Base-by-base conservation (phyloP, 2,113 vertebrate species). In the Carassius carassius region DNA sequence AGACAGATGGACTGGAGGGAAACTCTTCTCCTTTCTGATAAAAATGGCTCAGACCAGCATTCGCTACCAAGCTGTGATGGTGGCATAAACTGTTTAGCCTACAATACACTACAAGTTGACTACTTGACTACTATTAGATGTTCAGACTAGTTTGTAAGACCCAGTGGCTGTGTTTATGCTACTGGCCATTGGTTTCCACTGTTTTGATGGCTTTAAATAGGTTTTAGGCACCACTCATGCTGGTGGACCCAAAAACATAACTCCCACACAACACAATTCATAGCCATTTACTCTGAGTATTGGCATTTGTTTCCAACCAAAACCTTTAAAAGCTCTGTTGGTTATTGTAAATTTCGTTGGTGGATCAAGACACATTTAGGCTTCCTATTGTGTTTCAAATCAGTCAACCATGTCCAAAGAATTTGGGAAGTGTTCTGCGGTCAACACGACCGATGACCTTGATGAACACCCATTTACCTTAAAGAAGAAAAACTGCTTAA, bases 1-100 rank as follows among this genome's bases (percentile, higher is more conserved):
- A 75, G 44, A 75, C 47, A 54, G n/a, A 75, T 75, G 73, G 47
- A 75, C n/a, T 47, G 23, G n/a, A 25, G 23, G 47, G 47, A 75
- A 75, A 75, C n/a, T 44, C 21, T 44, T 73, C 37, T 23, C 21
- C 35, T 41, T 47, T 73, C 11, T 44, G 37, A 37, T 37, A 37
- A 44, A 73, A 73, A 73, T 2, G 12, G 41, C 37, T 73, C 37
- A n/a, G 70, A 47, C 11, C 70, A 47, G 37, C 37, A 7, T n/a
- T 47, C 8, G 41, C 70, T 3, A 23, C 8, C 21, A 73, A 23
- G 21, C 69, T 47, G 21, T 7, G 54, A 7, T 56, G 51, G 51
- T 7, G 5, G 16, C 14, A 8, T 51, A 5, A 51, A 51, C 49
- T 17, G 16, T 17, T 56, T 54, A 54, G 51, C 29, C 29, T 29